Conservation (phyloP, 2,888 invertebrate genomes). For the Erpobdella octoculata region DNA sequence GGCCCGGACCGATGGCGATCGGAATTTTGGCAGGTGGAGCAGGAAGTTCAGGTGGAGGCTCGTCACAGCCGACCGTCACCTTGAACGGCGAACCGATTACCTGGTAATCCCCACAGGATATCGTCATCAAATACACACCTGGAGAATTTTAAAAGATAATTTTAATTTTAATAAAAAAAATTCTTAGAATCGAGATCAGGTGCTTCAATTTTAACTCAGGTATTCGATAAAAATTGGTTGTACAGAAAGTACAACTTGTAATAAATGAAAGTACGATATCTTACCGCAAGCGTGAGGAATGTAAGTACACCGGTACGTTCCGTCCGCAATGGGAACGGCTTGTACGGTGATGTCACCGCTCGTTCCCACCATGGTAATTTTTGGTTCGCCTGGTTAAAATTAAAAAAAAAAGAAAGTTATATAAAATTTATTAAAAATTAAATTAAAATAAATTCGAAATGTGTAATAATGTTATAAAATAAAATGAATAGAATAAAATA, state of each 20-base stretch:
- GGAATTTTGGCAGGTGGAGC: neutral
- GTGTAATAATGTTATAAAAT: no score
- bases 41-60: neutral
- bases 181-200: no score
- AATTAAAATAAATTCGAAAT: neutral
- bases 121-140: constrained; percentile 68
- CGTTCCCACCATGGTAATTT: constrained; percentile 60
- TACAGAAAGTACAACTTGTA: neutral
- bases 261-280: neutral
- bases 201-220: no score
- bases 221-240: no score
- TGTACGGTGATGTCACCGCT: constrained; percentile 76
- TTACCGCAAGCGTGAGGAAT: constrained; percentile 64
- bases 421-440: neutral
- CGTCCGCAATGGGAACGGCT: constrained; percentile 70
- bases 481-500: neutral
- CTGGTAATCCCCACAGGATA: constrained; percentile 79
- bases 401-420: neutral
- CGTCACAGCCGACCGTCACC: constrained; percentile 44
- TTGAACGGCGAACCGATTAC: constrained; percentile 71
- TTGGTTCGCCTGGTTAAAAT: neutral
- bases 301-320: constrained; percentile 83
- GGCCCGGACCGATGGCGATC: constrained; percentile 69
- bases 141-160: constrained; percentile 4
- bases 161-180: neutral